Base-by-base conservation (phyloP, 2,888 invertebrate genomes). In the Steinernema carpocapsae region DNA sequence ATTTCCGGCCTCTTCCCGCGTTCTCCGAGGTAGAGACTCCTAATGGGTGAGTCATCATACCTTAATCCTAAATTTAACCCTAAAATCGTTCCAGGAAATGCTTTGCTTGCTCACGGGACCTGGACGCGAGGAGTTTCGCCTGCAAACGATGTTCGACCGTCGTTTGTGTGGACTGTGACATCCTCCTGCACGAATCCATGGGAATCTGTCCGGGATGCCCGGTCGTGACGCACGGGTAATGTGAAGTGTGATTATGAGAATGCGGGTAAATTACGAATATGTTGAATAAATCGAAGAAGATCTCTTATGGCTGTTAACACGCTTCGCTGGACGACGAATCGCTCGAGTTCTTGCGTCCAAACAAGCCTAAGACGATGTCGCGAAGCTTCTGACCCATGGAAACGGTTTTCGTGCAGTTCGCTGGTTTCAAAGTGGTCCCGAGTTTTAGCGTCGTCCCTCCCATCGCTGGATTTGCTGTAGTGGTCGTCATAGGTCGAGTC, bases 131-230 rank as follows among this genome's bases (percentile, higher is more conserved):
- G 83, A 87, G 80, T 76, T 84, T 79, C 73, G 46, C 72, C 2
- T 85, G 85, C 72, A 75, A 72, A 46, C 74, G 79, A 42, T 86
- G 86, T 73, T 70, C 51, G 12, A 70, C 72, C n/a, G 71, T 79
- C 10, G 97, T 94, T 89, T 99, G 99, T 88, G 91, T 94, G 85
- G 95, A 97, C 89, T 99, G 99, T 90, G 97, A 97, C 90, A 91
- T 94, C 83, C 94, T 95, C 88, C 92, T 97, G 48, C 94, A 97
- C 81, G 94, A 94, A 83, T 93, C 94, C 0, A 90, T 99, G 73
- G 97, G 99, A 89, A 93, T 94, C 48, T 99, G 99, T 88, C 97
- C 97, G 10, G 76, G 82, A 7, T 79, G 79, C 46, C 32, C 51
- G 17, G 2, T 46, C 32, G 17, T 74, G 14, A 4, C 14, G 4